phyloP scores from a whole-genome alignment of 2,797 vertebrate species.

The Nannoperca australis region DNA sequence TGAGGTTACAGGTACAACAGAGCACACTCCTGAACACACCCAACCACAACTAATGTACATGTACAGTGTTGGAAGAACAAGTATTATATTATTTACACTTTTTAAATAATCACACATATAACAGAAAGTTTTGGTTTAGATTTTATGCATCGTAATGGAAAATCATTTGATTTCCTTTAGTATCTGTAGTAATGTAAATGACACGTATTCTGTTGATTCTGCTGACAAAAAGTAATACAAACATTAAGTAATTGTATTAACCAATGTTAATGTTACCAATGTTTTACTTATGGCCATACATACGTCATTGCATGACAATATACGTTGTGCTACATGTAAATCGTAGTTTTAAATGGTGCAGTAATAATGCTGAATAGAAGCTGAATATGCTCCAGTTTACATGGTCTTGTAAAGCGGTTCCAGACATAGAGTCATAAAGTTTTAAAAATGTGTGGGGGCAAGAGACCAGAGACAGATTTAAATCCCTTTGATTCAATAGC shows the following conservation, averaged over 20 bases:
- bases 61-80: too few relatives aligned
- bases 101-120: too few relatives aligned
- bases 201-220: not conserved
- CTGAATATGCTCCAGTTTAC: not conserved
- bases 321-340: not conserved
- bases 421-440: conserved; percentile 1
- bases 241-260: not conserved
- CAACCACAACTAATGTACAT: too few relatives aligned
- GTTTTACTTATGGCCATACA: not conserved
- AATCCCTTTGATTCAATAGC: conserved; percentile 31
- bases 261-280: not conserved
- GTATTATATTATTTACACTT: too few relatives aligned
- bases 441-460: conserved; percentile 9
- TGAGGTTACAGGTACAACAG: too few relatives aligned
- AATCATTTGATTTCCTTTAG: not conserved
- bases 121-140: not conserved
- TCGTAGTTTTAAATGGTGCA: not conserved
- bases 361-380: not conserved
- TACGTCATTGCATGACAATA: not conserved
- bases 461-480: conserved; percentile 20
- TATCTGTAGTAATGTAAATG: not conserved
- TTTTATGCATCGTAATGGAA: not conserved
- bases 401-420: not conserved
- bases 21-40: too few relatives aligned
- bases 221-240: not conserved